Evolutionary conservation across 2,113 vertebrate species (phyloP).

Genomic region (Phyllostomus hastatus): DNA sequence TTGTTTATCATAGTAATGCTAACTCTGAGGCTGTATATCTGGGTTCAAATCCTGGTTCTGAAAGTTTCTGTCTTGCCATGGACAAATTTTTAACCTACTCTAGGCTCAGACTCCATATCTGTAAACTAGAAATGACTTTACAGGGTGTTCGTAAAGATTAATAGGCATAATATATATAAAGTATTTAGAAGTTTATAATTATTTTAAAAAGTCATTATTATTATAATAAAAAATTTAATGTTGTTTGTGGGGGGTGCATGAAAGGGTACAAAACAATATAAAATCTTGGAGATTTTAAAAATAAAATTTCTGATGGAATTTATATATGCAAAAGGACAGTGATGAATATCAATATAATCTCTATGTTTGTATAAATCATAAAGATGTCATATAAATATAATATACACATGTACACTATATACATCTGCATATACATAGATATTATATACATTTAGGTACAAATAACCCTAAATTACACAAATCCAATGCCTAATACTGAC

Average conservation of each 20-base stretch:
- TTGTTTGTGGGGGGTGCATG: neutral
- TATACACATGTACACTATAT: neutral
- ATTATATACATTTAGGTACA: neutral
- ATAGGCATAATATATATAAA: neutral
- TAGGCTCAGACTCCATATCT: neutral
- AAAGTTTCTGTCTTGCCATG: neutral
- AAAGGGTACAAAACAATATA: neutral
- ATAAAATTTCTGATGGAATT: neutral
- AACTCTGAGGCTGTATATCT: neutral
- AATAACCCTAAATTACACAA: neutral
- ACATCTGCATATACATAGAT: neutral
- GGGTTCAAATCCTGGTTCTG: neutral
- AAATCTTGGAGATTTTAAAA: neutral
- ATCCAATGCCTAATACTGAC: neutral
- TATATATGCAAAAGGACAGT: neutral
- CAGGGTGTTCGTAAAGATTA: neutral
- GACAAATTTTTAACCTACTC: neutral
- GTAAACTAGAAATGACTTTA: neutral
- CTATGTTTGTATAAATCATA: neutral
- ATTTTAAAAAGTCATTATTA: neutral
- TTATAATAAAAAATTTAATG: neutral
- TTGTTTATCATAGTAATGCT: neutral
- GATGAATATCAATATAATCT: neutral
- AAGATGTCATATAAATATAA: neutral
- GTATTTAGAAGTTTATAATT: neutral